Evolutionary conservation across 1,140 invertebrate genomes (phyloP).

Genomic region (Amphibalanus amphitrite): DNA sequence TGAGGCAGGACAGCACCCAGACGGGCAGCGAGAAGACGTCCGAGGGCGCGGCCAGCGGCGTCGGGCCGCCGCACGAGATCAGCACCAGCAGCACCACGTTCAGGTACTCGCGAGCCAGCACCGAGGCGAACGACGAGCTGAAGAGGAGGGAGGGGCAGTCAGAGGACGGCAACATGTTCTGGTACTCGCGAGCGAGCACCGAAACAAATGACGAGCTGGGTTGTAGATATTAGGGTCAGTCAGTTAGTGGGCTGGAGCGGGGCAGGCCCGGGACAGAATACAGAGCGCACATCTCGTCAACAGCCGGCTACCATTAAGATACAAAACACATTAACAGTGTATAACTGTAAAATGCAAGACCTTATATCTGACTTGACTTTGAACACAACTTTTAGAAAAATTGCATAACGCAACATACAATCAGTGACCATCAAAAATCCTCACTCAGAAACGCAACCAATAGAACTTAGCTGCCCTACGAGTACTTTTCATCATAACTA

Average conservation of each 20-base stretch:
- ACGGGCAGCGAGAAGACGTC: slow-evolving; percentile 27
- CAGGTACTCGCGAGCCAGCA: slow-evolving; percentile 33
- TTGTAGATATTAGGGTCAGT: too few relatives aligned
- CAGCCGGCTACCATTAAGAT: not conserved
- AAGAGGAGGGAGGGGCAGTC: not conserved
- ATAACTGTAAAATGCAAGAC: too few relatives aligned
- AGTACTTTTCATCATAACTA: too few relatives aligned
- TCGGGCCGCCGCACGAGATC: slow-evolving; percentile 51
- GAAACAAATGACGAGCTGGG: too few relatives aligned
- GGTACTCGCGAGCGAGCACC: too few relatives aligned
- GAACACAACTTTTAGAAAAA: too few relatives aligned
- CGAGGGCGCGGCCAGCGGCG: slow-evolving; percentile 42
- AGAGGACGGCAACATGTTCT: not conserved
- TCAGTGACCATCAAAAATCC: too few relatives aligned
- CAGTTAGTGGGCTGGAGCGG: too few relatives aligned
- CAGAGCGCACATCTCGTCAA: not conserved
- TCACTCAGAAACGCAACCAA: too few relatives aligned
- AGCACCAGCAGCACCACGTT: slow-evolving; percentile 42
- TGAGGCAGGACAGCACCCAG: slow-evolving; percentile 26
- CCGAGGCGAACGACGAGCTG: slow-evolving; percentile 49
- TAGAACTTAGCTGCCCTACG: too few relatives aligned
- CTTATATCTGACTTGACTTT: too few relatives aligned
- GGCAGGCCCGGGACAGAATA: not conserved
- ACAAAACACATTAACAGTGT: not conserved
- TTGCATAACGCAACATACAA: too few relatives aligned